Evolutionary conservation across 2,797 vertebrate genomes (phyloP), one percentile per base, ranked within the genome.

Genomic region (Rhodeus uyekii): DNA sequence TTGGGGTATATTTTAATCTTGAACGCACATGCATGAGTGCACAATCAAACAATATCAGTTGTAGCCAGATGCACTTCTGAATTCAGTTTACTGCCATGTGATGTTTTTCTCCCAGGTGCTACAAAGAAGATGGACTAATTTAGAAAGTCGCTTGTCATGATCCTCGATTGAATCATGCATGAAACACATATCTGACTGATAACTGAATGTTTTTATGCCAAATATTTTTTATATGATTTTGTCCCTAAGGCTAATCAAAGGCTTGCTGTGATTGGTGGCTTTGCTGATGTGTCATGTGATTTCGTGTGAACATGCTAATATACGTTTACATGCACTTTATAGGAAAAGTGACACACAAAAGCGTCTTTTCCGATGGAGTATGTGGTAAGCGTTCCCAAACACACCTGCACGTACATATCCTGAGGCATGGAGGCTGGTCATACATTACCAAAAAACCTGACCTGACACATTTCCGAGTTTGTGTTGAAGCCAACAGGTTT

Each of bases 291-390:
- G 42, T 71, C 36, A 90, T 90, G 76, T 87, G 85, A 87, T 58
- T 55, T 80, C 80, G 79, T 84, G 73, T 84, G 58, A 83, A 72
- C 82, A 80, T 85, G 74, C 74, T 83, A 80, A 83, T 60, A 65
- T 87, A 81, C 90, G 89, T 86, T 93, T 89, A 93, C 92, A 88
- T 94, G 90, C 92, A 76, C 87, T 92, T 90, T 94, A 89, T 92
- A 92, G 90, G 91, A 90, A 88, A 87, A 89, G 89, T 92, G 93
- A 89, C 83, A 89, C 86, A 85, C 91, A 94, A 78, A 87, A 84
- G 88, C 87, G 85, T 91, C 88, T 91, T 90, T 90, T 86, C 90
- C 89, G n/a, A 94, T 94, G 93, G 93, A 94, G 68, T 94, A 94
- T 89, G 93, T 94, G 93, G 92, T 95, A 95, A 94, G 93, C 89